phyloP scores from a whole-genome alignment of 2,797 vertebrate species.

The Oophaga sylvatica region DNA sequence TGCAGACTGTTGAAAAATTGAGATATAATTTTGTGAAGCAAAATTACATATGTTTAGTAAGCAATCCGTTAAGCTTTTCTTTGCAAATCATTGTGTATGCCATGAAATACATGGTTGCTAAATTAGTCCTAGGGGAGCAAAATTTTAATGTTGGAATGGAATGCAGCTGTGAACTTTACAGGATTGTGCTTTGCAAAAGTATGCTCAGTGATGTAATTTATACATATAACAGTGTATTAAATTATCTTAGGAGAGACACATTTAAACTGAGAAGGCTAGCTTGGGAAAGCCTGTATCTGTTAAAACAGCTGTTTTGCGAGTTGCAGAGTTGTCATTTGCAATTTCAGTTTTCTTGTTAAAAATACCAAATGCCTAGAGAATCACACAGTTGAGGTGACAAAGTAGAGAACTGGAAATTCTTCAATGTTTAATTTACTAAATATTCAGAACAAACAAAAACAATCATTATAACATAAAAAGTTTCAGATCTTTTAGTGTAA shows the following conservation, averaged over 20 bases:
- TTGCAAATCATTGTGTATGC: background rate
- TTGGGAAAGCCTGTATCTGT: constrained; percentile 27
- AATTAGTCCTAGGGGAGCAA: constrained; percentile 16
- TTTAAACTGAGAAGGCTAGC: constrained; percentile 14
- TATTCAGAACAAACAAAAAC: background rate
- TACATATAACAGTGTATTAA: constrained; percentile 18
- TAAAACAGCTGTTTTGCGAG: constrained; percentile 32
- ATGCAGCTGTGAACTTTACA: constrained; percentile 23
- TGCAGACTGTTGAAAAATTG: background rate
- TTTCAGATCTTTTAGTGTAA: background rate
- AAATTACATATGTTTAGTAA: background rate
- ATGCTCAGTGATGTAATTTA: constrained; percentile 18
- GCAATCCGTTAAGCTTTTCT: background rate
- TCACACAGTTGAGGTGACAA: constrained; percentile 1
- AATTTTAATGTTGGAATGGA: background rate
- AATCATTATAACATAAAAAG: background rate
- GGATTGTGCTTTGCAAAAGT: background rate
- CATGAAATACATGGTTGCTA: background rate
- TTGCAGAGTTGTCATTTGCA: constrained; percentile 32
- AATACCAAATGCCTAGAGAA: constrained; percentile 1
- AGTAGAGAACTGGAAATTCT: constrained; percentile 6
- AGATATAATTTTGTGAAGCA: background rate
- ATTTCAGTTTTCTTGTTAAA: constrained; percentile 28
- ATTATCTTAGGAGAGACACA: constrained; percentile 33
- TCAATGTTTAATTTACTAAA: background rate